Evolutionary conservation across 2,888 invertebrate species (phyloP).

Genomic region (Epinotia demarniana): DNA sequence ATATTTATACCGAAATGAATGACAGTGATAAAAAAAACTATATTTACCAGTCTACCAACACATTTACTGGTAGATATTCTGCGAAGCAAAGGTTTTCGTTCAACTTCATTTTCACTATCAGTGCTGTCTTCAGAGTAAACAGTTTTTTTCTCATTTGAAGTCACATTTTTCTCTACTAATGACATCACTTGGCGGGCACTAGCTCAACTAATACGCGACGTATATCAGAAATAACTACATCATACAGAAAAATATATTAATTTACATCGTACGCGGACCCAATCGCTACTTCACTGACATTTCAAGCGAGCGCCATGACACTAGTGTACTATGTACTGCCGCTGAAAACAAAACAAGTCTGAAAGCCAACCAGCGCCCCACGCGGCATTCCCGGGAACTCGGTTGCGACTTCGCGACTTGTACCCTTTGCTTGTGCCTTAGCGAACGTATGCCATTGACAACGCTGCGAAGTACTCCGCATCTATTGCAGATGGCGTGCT

Average conservation of each 20-base stretch:
- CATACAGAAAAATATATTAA: conserved; percentile 75
- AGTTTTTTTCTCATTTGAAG: conserved; percentile 66
- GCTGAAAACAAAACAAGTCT: conserved; percentile 82
- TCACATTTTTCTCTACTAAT: conserved; percentile 66
- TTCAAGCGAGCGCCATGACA: conserved; percentile 80
- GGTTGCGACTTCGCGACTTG: not conserved
- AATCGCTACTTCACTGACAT: conserved; percentile 76
- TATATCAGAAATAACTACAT: conserved; percentile 77
- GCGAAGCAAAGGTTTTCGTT: conserved; percentile 90
- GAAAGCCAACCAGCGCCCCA: conserved; percentile 60
- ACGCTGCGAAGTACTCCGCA: conserved; percentile 1
- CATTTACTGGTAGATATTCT: conserved; percentile 93
- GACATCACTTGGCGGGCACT: conserved; percentile 77
- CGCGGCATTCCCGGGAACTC: conserved; percentile 49
- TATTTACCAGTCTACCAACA: conserved; percentile 91
- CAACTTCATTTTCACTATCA: conserved; percentile 93
- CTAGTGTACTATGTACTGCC: conserved; percentile 63
- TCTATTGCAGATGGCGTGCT: conserved; percentile 8
- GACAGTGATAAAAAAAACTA: conserved; percentile 49
- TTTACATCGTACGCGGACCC: conserved; percentile 64
- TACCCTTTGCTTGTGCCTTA: not conserved
- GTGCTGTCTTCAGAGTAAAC: conserved; percentile 81
- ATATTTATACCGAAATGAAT: conserved; percentile 9
- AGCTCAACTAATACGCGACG: conserved; percentile 68
- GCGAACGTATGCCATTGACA: not conserved